Base-by-base conservation (phyloP, 2,113 vertebrate species). In the Chrysochloris asiatica region DNA sequence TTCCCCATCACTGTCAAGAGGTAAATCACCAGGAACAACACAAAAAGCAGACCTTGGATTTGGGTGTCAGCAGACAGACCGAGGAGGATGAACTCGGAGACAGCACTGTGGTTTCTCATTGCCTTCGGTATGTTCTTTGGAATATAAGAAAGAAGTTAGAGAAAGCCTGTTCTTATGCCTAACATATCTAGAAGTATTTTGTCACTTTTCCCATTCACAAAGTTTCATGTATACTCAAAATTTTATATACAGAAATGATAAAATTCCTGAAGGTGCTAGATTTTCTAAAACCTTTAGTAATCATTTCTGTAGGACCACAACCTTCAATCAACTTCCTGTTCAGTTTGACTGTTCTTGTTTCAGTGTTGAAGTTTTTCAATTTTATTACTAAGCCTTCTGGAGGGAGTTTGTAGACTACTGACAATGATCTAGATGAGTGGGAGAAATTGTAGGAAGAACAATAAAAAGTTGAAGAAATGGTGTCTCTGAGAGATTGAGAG, bases 1-100 rank as follows among this genome's bases (percentile, higher is more conserved):
- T 95, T 97, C 24, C 96, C 95, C 90, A 61, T 22, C 41, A 96
- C 11, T 69, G 94, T 96, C 54, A 95, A 48, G 41, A 94, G 54
- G 19, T 96, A 97, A 71, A 96, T 75, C 3, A 52, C 19, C 77
- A 95, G 52, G 67, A 96, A 96, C 0, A 96, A 52, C 7, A 84
- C 28, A 26, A 97, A 95, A 43, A 96, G 92, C 12, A 88, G 43
- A 61, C n/a, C 71, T 65, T 96, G 50, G 6, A 38, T 28, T 7
- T 72, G 61, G n/a, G 48, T 14, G 0, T 89, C 82, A 2, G 6
- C 59, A 38, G 94, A 88, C 21, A 97, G 76, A 3, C 95, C 92
- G 0, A 93, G 65, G 80, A 96, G 85, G 65, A 95, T 33, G 65
- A 96, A 96, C 93, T 95, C 93, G 0, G 41, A 48, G 14, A 93